These are phyloP conservation scores for Cynopterus brachyotis DNA, from an alignment of 2,113 vertebrate species.

Conservation along the genomic window DNA sequence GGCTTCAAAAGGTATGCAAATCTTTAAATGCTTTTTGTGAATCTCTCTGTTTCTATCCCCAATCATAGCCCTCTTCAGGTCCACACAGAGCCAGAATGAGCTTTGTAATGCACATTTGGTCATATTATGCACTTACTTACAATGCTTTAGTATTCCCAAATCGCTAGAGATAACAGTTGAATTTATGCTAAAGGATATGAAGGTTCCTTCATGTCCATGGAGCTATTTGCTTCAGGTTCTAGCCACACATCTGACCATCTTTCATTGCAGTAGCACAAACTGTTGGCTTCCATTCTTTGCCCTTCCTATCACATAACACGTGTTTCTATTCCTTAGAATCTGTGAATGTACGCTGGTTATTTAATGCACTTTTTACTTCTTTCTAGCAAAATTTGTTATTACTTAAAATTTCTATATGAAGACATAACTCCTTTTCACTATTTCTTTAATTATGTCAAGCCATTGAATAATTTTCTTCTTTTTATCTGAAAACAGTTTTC, in stretches of 20 bases:
- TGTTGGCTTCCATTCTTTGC: not conserved
- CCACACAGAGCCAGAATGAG: not conserved
- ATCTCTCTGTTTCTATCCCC: not conserved
- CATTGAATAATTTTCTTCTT: not conserved
- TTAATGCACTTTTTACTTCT: not conserved
- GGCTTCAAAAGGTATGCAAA: not conserved
- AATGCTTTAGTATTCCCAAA: not conserved
- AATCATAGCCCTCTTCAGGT: not conserved
- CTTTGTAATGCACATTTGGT: not conserved
- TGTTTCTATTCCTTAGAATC: not conserved
- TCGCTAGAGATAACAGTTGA: not conserved
- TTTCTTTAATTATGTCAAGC: not conserved
- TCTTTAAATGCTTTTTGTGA: not conserved
- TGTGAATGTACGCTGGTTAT: not conserved
- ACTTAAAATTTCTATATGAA: not conserved
- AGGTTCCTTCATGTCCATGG: not conserved
- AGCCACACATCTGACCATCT: not conserved
- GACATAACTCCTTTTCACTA: not conserved
- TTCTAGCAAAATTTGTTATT: not conserved
- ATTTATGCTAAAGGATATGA: not conserved
- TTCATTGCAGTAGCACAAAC: not conserved
- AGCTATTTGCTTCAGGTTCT: not conserved
- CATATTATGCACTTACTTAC: not conserved
- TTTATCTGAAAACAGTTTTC: not conserved
- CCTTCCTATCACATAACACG: not conserved